Conservation (phyloP, 2,113 vertebrate species). For the Leucoraja erinaceus region DNA sequence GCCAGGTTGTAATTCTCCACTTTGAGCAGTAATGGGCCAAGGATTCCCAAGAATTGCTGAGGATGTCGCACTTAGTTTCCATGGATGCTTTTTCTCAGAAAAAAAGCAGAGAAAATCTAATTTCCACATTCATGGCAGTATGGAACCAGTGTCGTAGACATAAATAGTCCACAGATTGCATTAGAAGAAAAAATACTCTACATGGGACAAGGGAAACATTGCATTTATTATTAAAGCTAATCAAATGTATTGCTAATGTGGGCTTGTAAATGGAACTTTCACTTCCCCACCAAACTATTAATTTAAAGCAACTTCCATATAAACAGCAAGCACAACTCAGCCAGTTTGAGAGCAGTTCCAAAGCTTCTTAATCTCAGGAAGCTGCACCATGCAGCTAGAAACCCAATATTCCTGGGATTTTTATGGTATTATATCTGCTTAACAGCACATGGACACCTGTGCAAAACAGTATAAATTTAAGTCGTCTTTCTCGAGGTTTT, state of each 20-base stretch:
- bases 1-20: too few relatives aligned
- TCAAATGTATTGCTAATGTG: neutral
- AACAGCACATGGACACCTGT: neutral
- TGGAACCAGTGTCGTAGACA: too few relatives aligned
- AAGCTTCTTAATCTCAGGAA: neutral
- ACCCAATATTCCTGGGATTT: neutral
- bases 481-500: too few relatives aligned
- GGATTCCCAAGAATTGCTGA: too few relatives aligned
- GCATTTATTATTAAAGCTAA: neutral
- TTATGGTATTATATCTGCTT: neutral
- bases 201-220: too few relatives aligned
- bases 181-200: neutral
- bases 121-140: too few relatives aligned
- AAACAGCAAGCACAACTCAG: neutral
- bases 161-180: neutral
- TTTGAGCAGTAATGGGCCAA: too few relatives aligned
- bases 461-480: neutral
- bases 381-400: neutral
- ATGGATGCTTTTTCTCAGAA: too few relatives aligned
- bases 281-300: neutral
- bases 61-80: too few relatives aligned
- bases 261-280: neutral
- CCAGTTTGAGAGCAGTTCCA: neutral
- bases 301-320: neutral
- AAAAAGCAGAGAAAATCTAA: too few relatives aligned